Evolutionary conservation across 2,888 invertebrate species (phyloP), one percentile per base, ranked within the genome.

Genomic region (Cryptocephalus primarius): DNA sequence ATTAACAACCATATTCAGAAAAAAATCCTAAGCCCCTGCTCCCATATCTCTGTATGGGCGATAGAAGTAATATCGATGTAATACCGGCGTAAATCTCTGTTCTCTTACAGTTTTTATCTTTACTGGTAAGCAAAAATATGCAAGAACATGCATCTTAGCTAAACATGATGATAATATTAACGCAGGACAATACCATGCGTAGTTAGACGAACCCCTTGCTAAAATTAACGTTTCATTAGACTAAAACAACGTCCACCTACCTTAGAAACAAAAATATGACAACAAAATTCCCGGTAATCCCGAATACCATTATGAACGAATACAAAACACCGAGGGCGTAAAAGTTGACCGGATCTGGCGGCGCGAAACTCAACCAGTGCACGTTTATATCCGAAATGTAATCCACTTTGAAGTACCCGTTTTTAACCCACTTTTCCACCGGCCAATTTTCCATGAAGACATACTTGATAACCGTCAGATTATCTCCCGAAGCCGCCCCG

Each of bases 221-320:
- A n/a, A n/a, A 22, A 22, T 22, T 6, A 22, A 22, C 3, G 3
- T 22, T 22, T 22, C 22, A 22, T 22, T 22, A 22, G 22, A 4
- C 6, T 22, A 22, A 22, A 2, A 22, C 22, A 22, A 22, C 22
- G 2, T 14, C 43, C 47, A 71, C 77, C 78, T 66, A 85, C 85
- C 79, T 82, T 52, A 76, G 63, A 62, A 84, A 85, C 78, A 87
- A 80, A 60, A 78, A 76, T 48, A 87, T 77, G 14, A 87, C 86
- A 22, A 83, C 72, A 13, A 76, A 69, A 63, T 88, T 88, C 32
- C 87, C 87, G 63, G 76, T 72, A 51, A 79, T 72, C n/a, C 88
- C 88, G 34, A 80, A 66, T 1, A 76, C 66, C 60, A 80, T 74
- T 57, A 87, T 77, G 40, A 83, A 55, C 22, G 78, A 60, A 63